Evolutionary conservation across 2,797 vertebrate species (phyloP).

Genomic region (Australoheros facetus): DNA sequence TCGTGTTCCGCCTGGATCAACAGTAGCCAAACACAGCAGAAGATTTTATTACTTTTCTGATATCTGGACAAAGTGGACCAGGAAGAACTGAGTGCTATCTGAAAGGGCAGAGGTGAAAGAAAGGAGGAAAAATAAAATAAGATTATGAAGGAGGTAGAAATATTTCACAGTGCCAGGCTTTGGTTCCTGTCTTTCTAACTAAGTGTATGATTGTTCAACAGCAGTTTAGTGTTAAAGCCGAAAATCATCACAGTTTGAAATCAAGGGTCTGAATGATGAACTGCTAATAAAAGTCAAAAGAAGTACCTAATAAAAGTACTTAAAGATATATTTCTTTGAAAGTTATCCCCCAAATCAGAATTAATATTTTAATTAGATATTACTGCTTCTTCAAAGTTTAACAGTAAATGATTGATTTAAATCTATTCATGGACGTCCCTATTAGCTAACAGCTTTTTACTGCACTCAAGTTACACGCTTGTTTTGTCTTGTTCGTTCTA

Average conservation of each 20-base stretch:
- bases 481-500: background rate
- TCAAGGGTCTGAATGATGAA: background rate
- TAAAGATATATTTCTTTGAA: background rate
- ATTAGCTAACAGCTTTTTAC: background rate
- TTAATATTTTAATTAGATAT: background rate
- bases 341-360: background rate
- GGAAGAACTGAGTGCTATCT: background rate
- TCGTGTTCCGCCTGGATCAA: background rate
- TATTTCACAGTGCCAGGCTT: background rate
- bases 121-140: background rate
- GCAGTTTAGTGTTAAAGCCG: no score
- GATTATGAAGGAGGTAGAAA: background rate
- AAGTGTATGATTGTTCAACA: background rate
- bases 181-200: background rate
- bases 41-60: background rate
- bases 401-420: background rate
- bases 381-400: background rate
- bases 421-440: fast-evolving
- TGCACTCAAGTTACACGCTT: background rate
- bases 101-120: background rate
- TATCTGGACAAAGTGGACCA: background rate
- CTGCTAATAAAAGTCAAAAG: background rate
- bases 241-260: background rate
- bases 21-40: background rate
- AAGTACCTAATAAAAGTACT: background rate